Conservation (phyloP, 1,140 invertebrate species). For the Tigriopus japonicus region DNA sequence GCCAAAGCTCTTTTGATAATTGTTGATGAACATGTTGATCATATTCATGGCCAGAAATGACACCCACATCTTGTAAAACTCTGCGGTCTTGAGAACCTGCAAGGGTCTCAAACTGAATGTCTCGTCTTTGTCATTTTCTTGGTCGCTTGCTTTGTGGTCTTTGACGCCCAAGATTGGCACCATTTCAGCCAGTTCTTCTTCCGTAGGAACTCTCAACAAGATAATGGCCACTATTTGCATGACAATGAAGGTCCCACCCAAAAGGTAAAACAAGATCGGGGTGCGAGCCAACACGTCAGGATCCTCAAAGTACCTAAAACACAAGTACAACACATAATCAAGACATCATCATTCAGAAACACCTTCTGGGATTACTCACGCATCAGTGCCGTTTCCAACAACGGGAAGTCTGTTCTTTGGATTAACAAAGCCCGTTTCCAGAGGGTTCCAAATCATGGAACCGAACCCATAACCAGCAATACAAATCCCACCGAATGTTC, state of each 20-base stretch:
- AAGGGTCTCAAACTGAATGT: background rate
- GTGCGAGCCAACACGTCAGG: background rate
- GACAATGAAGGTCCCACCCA: background rate
- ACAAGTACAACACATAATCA: no score
- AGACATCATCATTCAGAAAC: no score
- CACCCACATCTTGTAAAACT: background rate
- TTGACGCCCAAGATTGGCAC: background rate
- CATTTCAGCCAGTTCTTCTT: background rate
- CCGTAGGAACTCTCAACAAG: background rate
- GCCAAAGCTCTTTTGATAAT: background rate
- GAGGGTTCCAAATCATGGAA: background rate
- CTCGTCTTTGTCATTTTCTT: background rate
- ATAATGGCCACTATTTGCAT: background rate
- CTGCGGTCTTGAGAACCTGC: background rate
- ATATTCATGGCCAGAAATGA: background rate
- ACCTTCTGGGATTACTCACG: no score
- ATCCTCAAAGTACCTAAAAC: background rate
- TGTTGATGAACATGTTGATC: background rate
- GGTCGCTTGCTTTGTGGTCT: background rate
- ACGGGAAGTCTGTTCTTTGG: background rate
- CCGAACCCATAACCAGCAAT: background rate
- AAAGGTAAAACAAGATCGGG: background rate
- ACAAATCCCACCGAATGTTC: background rate
- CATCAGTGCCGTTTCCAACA: background rate
- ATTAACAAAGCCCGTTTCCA: background rate